These are phyloP conservation scores for Galaxias olidus DNA, from an alignment of 2,797 vertebrate genomes.

Conservation along the genomic window DNA sequence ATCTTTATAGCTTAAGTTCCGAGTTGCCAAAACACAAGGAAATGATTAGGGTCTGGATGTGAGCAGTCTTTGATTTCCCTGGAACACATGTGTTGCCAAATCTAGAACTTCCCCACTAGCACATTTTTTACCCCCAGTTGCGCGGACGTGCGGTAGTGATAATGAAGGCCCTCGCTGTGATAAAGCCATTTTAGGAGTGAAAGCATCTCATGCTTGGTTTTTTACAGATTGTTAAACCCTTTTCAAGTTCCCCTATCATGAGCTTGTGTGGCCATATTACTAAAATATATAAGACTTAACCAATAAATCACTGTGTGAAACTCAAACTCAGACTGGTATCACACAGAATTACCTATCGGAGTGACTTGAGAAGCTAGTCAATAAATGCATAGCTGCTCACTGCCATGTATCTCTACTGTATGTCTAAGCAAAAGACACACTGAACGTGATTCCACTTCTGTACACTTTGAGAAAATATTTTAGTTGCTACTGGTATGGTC, in stretches of 20 bases:
- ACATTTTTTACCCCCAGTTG: neutral
- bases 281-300: too few relatives aligned
- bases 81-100: conserved; percentile 13
- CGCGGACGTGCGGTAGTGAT: conserved; percentile 20
- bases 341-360: too few relatives aligned
- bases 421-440: too few relatives aligned
- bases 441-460: too few relatives aligned
- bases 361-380: too few relatives aligned
- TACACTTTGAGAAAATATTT: neutral
- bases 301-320: too few relatives aligned
- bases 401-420: too few relatives aligned
- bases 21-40: conserved; percentile 23
- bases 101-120: conserved; percentile 8
- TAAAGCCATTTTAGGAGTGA: conserved; percentile 19
- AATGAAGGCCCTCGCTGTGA: conserved; percentile 17
- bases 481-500: neutral
- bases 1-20: neutral
- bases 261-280: conserved; percentile 31
- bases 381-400: too few relatives aligned
- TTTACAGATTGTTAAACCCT: conserved; percentile 24
- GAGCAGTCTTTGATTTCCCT: conserved; percentile 11
- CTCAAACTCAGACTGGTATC: too few relatives aligned
- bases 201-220: conserved; percentile 1
- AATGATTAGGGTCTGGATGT: conserved; percentile 17
- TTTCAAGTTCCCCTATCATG: conserved; percentile 30